Evolutionary conservation across 1,140 invertebrate genomes (phyloP), one percentile per base, ranked within the genome.

Genomic region (Capitella teleta): DNA sequence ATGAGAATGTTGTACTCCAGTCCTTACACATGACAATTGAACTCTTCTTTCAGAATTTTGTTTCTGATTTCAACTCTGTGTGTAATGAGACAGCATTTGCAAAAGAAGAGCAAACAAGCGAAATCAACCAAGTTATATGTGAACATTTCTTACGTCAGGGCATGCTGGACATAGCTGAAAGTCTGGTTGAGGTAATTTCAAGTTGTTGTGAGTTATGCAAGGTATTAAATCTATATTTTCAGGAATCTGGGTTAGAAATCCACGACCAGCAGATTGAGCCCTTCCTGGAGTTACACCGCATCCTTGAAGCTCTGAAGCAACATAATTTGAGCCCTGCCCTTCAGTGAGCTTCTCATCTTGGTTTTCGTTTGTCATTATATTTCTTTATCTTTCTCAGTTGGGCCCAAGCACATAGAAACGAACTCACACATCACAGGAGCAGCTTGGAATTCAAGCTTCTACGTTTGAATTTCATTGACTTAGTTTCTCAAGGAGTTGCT

Each of bases 91-190:
- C 91, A 67, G 81, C 85, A 0, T 88, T 96, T 67, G 80, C 82
- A 40, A 80, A 80, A 21, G 72, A 82, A 23, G 81, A 85, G 37
- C 90, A 90, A 62, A 76, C 82, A 28, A 79, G 83, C 54, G 74
- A 91, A 14, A 74, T 97, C 36, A 94, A 96, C 74, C 83, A 92
- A 75, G 87, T 93, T n/a, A 88, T 97, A 34, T 90, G 88, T 61
- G 88, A 96, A 66, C 92, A 98, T 78, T 89, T 95, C 66, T 86
- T 91, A 66, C 79, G 92, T 52, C 87, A 94, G 73, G 93, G 92
- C 38, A 82, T 87, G 79, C 74, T 91, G 32, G 84, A 90, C 55
- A 87, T 93, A 51, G 87, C 87, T 16, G 85, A 91, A 66, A 79
- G 83, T 61, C 73, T 96, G 14, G 68, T 74, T 8, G 67, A 74